Percentiles rank a stretch among this genome's conserved stretches.
Evolutionary conservation across 2,888 invertebrate species (phyloP).

Genomic region (Cantharis nigra): DNA sequence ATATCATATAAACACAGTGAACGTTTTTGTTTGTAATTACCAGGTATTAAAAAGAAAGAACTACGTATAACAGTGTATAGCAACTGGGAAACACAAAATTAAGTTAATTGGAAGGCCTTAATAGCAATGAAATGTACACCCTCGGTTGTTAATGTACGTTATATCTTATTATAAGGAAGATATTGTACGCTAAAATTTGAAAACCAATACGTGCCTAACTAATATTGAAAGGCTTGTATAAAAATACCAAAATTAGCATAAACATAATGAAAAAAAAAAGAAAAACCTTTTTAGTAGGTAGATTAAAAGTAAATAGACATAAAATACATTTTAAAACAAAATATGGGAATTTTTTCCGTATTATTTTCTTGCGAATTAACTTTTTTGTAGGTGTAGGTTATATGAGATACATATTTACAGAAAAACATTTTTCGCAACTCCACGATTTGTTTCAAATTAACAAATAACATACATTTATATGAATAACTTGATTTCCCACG

Average conservation of each 20-base stretch:
- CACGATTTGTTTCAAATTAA: neutral
- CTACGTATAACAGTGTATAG: neutral
- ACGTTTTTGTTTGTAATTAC: neutral
- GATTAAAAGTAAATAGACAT: neutral
- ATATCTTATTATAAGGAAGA: conserved; percentile 42
- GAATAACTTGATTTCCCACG: neutral
- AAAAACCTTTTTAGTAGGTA: neutral
- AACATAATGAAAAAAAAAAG: neutral
- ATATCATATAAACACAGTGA: neutral
- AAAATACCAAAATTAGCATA: neutral
- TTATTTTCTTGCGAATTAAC: neutral
- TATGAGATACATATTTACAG: neutral
- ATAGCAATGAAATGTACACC: conserved; percentile 46
- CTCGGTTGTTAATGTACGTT: conserved; percentile 41
- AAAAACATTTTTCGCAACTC: neutral
- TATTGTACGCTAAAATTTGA: conserved; percentile 35
- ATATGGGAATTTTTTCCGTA: neutral
- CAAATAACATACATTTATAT: neutral
- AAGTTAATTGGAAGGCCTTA: conserved; percentile 45
- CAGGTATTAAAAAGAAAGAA: neutral
- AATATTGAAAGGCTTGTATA: neutral
- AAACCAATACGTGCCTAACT: conserved; percentile 38
- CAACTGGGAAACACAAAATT: conserved; percentile 39
- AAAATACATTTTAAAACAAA: neutral
- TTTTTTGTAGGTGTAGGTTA: neutral